Base-by-base conservation (phyloP, 2,888 invertebrate species). In the Isoperla grammatica region DNA sequence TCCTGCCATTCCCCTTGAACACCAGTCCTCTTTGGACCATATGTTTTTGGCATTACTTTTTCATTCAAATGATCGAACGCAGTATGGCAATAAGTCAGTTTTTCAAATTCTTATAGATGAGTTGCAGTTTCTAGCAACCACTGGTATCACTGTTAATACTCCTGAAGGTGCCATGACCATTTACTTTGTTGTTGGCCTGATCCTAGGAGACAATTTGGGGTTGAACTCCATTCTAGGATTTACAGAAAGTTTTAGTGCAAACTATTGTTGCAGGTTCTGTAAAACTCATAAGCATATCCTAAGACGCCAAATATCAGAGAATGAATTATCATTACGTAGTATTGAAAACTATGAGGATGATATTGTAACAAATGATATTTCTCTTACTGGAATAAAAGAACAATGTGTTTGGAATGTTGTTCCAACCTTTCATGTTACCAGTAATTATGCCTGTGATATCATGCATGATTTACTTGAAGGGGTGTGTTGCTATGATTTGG, bases 391-490 rank as follows among this genome's bases (percentile, higher is more conserved):
- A 1, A 63, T 65, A n/a, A 64, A 59, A 20, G 23, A 40, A 3
- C 63, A 65, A 46, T 29, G 56, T 12, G 48, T 39, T 13, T 62
- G 61, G 19, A 63, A 65, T 56, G 40, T 59, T 13, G 53, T 64
- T 17, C 5, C 15, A 12, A 56, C 29, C 13, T 67, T 66, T 61
- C 63, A 67, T 39, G 65, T 64, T n/a, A 54, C 57, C 17, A 59
- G 66, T 15, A 68, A 67, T 48, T 54, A 48, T 15, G 45, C 40
- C 50, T 63, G 66, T 12, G 66, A 69, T 53, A 29, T 66, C 6
- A 69, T 68, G 67, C 69, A 69, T 56, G 68, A 68, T 55, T 1
- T 67, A 17, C 65, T 63, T 42, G 66, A 67, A 37, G 67, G 68
- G 0, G 57, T 67, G 8, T 66, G 66, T 49, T 45, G 46, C 11